Percentiles rank a stretch among this genome's conserved stretches.
Evolutionary conservation across 1,140 invertebrate genomes (phyloP).

Genomic region (Hylyphantes graminicola): DNA sequence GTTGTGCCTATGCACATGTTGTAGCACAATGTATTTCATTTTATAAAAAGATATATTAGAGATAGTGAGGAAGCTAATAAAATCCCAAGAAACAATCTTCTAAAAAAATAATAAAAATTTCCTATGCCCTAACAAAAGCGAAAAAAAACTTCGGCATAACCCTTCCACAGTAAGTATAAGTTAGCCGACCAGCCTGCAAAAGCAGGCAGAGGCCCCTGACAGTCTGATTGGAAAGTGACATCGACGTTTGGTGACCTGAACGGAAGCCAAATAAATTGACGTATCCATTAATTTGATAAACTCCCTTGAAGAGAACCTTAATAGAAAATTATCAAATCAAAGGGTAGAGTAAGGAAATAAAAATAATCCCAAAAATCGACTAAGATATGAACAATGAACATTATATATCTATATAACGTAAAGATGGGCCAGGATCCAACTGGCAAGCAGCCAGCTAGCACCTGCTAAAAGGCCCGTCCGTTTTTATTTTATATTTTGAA

Average conservation of each 20-base stretch:
- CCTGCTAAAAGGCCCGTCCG: constrained; percentile 27
- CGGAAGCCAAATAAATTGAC: constrained; percentile 14
- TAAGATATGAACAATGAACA: constrained; percentile 27
- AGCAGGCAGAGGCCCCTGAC: too few species aligned
- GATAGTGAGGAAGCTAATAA: too few species aligned
- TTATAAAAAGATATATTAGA: too few species aligned
- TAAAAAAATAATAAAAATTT: too few species aligned
- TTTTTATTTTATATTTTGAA: background rate
- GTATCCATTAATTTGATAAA: constrained; percentile 37
- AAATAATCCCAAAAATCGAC: constrained; percentile 9
- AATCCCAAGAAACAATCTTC: too few species aligned
- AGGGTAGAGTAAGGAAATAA: background rate
- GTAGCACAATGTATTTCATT: too few species aligned
- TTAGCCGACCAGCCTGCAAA: too few species aligned
- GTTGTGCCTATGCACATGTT: too few species aligned
- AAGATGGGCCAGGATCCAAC: constrained; percentile 26
- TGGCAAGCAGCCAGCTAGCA: constrained; percentile 27
- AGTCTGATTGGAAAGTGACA: too few species aligned
- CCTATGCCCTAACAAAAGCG: too few species aligned
- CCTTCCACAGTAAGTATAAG: too few species aligned
- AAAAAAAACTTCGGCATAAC: too few species aligned
- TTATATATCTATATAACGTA: background rate
- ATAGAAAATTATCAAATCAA: background rate
- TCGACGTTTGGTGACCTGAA: background rate
- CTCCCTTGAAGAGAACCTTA: constrained; percentile 8